These are phyloP conservation scores for Dastarcus helophoroides DNA, from an alignment of 2,888 invertebrate species.

Conservation along the genomic window DNA sequence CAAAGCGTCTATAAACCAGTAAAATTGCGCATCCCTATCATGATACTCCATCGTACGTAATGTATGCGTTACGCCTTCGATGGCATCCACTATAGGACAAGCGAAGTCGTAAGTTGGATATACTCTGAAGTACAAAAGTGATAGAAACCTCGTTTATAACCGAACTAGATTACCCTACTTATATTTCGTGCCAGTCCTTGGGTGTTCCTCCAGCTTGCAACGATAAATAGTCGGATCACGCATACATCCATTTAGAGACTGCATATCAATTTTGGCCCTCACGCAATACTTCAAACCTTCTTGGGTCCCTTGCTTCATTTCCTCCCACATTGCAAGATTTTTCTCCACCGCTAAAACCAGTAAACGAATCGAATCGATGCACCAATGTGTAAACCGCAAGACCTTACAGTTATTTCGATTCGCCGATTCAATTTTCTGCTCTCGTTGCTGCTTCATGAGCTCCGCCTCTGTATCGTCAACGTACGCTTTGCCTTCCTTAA, in stretches of 20 bases:
- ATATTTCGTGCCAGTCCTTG: constrained; percentile 86
- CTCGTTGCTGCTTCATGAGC: constrained; percentile 88
- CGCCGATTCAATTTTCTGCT: constrained; percentile 72
- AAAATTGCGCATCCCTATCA: constrained; percentile 95
- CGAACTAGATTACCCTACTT: constrained; percentile 51
- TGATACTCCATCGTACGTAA: constrained; percentile 97
- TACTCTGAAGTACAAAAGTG: constrained; percentile 69
- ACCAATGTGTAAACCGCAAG: too few species aligned
- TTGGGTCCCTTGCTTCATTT: constrained; percentile 80
- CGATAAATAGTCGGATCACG: constrained; percentile 97
- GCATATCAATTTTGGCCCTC: constrained; percentile 95
- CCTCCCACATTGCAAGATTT: constrained; percentile 83
- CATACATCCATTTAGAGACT: constrained; percentile 90
- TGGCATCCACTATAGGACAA: constrained; percentile 96
- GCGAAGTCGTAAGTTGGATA: constrained; percentile 99
- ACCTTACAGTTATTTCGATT: constrained; percentile 74
- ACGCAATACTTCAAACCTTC: constrained; percentile 85
- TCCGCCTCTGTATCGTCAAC: constrained; percentile 94
- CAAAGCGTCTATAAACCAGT: constrained; percentile 88
- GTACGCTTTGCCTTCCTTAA: constrained; percentile 85
- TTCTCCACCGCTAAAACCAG: constrained; percentile 57
- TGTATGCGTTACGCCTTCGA: constrained; percentile 96
- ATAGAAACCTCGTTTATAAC: constrained; percentile 7
- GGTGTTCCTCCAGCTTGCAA: constrained; percentile 92
- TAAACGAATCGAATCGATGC: constrained; percentile 8